Base-by-base conservation (phyloP, 2,113 vertebrate genomes). In the Nipponia nippon region DNA sequence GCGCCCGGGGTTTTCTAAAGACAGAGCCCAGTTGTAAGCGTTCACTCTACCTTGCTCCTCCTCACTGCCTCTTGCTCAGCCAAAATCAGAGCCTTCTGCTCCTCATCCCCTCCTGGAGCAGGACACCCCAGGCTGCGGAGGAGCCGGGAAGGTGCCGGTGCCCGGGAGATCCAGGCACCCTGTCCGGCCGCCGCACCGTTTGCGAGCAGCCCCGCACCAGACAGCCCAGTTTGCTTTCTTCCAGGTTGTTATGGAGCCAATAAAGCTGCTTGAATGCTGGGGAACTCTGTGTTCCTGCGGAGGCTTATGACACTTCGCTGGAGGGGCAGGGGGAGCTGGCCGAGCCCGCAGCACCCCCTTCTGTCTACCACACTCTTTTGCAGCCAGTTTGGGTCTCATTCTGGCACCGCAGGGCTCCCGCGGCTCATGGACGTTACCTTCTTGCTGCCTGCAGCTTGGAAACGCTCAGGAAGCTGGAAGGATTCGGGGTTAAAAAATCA, bases 341-440 rank as follows among this genome's bases (percentile, higher is more conserved):
- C 36, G 47, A 40, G 82, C 25, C 83, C 94, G 70, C 50, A 91
- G 95, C 97, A 94, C 98, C 98, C 98, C 78, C 97, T 98, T 61
- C 96, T 87, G 97, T 90, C 72, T 47, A 55, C 20, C 13, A 20
- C 61, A 4, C 66, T 63, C 85, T 56, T 17, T 10, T 69, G 59
- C 72, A 76, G 49, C n/a, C 56, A 23, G n/a, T 23, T 73, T 4
- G 19, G 26, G 56, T 7, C 73, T 16, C 29, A 4, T 22, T 3
- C 55, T 22, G 52, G 29, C 69, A 17, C 46, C 0, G 30, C 22
- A 2, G 1, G 10, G 15, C 13, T 29, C 40, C 0, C 26, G 40
- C 11, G 4, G 56, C 56, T 70, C 62, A 4, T 3, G 38, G 82
- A 30, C 10, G 22, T 36, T 18, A 65, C 82, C 95, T 89, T 40